Evolutionary conservation across 2,888 invertebrate genomes (phyloP).

Genomic region (Parthenolecanium corni): DNA sequence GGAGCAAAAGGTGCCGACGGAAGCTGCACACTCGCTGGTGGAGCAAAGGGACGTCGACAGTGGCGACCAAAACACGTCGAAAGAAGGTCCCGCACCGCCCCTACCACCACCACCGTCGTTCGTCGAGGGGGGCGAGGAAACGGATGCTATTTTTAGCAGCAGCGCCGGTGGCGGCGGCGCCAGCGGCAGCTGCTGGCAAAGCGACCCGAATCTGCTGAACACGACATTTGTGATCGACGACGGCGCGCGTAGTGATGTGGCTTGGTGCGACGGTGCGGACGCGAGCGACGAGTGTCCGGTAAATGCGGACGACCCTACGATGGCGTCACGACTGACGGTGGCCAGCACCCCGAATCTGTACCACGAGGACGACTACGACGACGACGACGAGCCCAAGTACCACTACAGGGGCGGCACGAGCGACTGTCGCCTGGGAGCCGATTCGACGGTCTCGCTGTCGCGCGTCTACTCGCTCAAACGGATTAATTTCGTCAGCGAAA

Average conservation of each 20-base stretch:
- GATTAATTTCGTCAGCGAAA: slow-evolving; percentile 33
- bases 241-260: slow-evolving; percentile 29
- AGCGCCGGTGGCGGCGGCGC: slow-evolving; percentile 35
- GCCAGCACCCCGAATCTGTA: slow-evolving; percentile 51
- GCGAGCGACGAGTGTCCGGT: neutral
- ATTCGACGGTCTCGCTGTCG: slow-evolving; percentile 32
- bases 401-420: slow-evolving; percentile 14
- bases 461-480: slow-evolving; percentile 33
- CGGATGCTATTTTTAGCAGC: slow-evolving; percentile 31
- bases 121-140: slow-evolving; percentile 10
- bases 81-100: slow-evolving; percentile 23
- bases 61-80: slow-evolving; percentile 29
- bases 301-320: slow-evolving; percentile 2
- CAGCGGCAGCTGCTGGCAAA: slow-evolving; percentile 37
- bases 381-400: slow-evolving; percentile 30
- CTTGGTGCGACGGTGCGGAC: slow-evolving; percentile 17
- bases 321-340: slow-evolving; percentile 36
- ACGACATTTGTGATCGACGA: slow-evolving; percentile 31
- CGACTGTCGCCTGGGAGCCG: neutral
- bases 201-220: slow-evolving; percentile 36
- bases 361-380: slow-evolving; percentile 19
- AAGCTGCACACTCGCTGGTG: neutral
- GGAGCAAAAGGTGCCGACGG: too few relatives aligned
- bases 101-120: too few relatives aligned
- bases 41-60: slow-evolving; percentile 31